These are phyloP conservation scores for Aldrovandia affinis DNA, from an alignment of 2,797 vertebrate species.

Conservation along the genomic window DNA sequence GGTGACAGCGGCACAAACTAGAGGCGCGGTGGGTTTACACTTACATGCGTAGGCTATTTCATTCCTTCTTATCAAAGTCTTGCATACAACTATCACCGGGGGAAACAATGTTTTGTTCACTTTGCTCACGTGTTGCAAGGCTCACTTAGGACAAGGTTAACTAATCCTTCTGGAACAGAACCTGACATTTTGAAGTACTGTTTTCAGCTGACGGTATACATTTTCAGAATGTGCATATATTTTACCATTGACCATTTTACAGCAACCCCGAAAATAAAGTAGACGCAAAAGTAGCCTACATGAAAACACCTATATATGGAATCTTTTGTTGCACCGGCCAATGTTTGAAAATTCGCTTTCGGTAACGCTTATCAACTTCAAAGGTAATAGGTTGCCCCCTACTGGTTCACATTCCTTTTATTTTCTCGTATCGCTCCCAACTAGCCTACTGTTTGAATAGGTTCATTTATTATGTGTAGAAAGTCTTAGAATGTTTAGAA, in stretches of 20 bases:
- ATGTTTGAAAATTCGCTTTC: neutral
- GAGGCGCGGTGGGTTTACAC: neutral
- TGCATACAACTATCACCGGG: neutral
- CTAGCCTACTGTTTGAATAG: neutral
- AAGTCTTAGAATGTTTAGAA: neutral
- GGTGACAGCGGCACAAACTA: neutral
- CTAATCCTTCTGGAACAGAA: neutral
- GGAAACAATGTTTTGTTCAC: too few species aligned
- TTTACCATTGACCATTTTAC: neutral
- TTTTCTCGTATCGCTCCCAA: neutral
- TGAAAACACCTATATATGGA: neutral
- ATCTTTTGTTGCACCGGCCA: neutral
- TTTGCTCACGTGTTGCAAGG: too few species aligned
- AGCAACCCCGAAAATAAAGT: neutral
- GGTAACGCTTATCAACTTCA: neutral
- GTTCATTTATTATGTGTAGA: neutral
- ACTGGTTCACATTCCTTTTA: conserved; percentile 41
- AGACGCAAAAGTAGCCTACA: neutral
- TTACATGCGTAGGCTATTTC: neutral
- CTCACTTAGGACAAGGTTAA: neutral
- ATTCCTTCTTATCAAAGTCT: neutral
- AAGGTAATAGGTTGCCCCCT: conserved; percentile 50
- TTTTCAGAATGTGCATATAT: neutral
- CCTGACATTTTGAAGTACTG: neutral
- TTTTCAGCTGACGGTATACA: neutral